A percentile compares a stretch with the other conserved stretches of the same genome.
These are phyloP conservation scores for Sebastes itinus DNA, from an alignment of 2,797 vertebrate species.

Conservation along the genomic window DNA sequence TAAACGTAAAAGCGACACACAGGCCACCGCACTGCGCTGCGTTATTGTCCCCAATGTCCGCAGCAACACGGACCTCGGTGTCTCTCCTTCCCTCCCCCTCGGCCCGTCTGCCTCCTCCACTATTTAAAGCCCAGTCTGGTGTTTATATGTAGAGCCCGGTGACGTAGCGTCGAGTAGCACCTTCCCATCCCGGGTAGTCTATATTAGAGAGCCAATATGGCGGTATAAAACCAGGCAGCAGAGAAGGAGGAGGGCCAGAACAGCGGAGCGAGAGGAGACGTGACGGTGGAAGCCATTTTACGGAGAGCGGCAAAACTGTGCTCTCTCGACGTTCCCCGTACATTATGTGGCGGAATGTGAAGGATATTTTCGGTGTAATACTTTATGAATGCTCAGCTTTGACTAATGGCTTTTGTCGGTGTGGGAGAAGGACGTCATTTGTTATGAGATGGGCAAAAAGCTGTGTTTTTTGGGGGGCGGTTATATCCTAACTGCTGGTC, in stretches of 20 bases:
- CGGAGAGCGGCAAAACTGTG: slow-evolving; percentile 66
- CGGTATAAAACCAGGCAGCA: slow-evolving; percentile 94
- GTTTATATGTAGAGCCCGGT: slow-evolving; percentile 95
- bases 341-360: slow-evolving; percentile 24
- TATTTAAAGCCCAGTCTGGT: slow-evolving; percentile 94
- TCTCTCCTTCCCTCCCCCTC: slow-evolving; percentile 52
- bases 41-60: slow-evolving; percentile 75
- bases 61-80: slow-evolving; percentile 72
- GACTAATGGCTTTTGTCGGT: neutral
- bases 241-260: slow-evolving; percentile 92
- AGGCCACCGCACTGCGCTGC: slow-evolving; percentile 17
- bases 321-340: slow-evolving; percentile 32
- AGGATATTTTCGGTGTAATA: slow-evolving; percentile 37
- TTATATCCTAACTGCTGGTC: slow-evolving; percentile 11
- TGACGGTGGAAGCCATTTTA: slow-evolving; percentile 77
- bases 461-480: slow-evolving; percentile 47
- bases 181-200: slow-evolving; percentile 97
- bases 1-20: neutral
- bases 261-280: slow-evolving; percentile 75
- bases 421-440: slow-evolving; percentile 15
- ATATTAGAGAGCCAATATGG: slow-evolving; percentile 99
- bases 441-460: slow-evolving; percentile 44
- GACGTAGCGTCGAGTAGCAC: slow-evolving; percentile 96
- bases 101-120: slow-evolving; percentile 83
- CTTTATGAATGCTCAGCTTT: slow-evolving; percentile 10